Conservation (phyloP, 2,113 vertebrate species). For the Columba janthina region DNA sequence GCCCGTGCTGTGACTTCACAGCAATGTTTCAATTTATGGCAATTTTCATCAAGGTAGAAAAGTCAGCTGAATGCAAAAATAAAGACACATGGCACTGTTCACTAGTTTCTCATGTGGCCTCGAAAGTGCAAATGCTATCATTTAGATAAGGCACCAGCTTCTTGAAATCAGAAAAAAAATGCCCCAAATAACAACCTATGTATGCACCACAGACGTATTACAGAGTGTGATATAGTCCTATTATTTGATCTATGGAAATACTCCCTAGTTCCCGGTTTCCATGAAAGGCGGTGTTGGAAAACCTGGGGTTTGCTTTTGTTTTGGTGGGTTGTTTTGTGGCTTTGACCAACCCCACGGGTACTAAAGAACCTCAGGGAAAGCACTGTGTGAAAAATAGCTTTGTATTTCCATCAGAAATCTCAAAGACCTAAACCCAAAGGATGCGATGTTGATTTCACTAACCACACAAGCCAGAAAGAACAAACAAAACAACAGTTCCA, state of each 20-base stretch:
- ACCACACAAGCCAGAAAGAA: neutral
- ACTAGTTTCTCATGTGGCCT: neutral
- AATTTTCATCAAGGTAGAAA: constrained; percentile 7
- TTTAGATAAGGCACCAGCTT: neutral
- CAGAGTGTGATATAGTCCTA: neutral
- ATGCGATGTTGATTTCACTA: neutral
- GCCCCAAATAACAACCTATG: neutral
- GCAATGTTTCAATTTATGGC: constrained; percentile 16
- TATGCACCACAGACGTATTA: neutral
- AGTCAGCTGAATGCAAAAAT: constrained; percentile 8
- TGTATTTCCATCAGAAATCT: neutral
- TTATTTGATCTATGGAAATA: neutral
- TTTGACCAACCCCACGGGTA: neutral
- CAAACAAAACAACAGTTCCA: neutral
- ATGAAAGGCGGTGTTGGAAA: neutral
- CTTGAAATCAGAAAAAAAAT: neutral
- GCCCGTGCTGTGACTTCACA: neutral
- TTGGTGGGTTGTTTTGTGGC: neutral
- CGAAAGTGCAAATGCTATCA: neutral
- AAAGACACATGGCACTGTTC: neutral
- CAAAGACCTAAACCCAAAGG: neutral
- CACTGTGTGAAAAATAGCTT: neutral
- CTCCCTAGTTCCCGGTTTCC: neutral
- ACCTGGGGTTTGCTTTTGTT: neutral
- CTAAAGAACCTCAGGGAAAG: neutral